Evolutionary conservation across 1,140 invertebrate genomes (phyloP), one percentile per base, ranked within the genome.

Genomic region (Ceratitis capitata): DNA sequence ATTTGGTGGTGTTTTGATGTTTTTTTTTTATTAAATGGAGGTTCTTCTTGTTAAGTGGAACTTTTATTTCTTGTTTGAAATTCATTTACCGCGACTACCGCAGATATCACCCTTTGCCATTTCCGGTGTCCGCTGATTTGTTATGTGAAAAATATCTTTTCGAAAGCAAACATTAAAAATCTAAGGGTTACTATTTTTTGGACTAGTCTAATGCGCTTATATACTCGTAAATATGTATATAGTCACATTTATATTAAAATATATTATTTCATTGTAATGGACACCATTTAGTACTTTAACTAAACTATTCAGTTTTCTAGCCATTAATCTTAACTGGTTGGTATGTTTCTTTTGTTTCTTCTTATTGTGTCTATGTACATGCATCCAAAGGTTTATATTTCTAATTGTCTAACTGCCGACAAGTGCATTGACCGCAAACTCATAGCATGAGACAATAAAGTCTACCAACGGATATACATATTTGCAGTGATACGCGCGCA

Each of bases 361-460:
- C 6, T 78, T 61, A 6, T 61, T 47, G 35, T 19, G n/a, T 1
- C 6, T 6, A 78, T n/a, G n/a, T n/a, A n/a, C n/a, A n/a, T n/a
- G n/a, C n/a, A n/a, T n/a, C n/a, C n/a, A n/a, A n/a, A n/a, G 69
- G 69, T 45, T 32, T 39, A 47, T 42, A 45, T n/a, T 45, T 45
- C 69, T n/a, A 32, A 26, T 26, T 78, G 69, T 45, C 7, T 45
- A 4, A 32, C 10, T 45, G 69, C 69, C 39, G 39, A 19, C 69
- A 78, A 78, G 69, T 78, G n/a, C 69, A 26, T 78, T 78, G 69
- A 78, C 69, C 69, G 23, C 69, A 78, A 78, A 78, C 7, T 6
- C 35, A 78, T 45, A 45, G 2, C 9, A 39, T 78, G 19, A 45
- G 39, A 78, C 39, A 47, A 39, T 42, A 23, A 78, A 42, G 19